Percentiles rank a stretch among this genome's conserved stretches.
These are phyloP conservation scores for Pocillopora verrucosa DNA, from an alignment of 64 coral and sea anemone genomes.

Conservation along the genomic window DNA sequence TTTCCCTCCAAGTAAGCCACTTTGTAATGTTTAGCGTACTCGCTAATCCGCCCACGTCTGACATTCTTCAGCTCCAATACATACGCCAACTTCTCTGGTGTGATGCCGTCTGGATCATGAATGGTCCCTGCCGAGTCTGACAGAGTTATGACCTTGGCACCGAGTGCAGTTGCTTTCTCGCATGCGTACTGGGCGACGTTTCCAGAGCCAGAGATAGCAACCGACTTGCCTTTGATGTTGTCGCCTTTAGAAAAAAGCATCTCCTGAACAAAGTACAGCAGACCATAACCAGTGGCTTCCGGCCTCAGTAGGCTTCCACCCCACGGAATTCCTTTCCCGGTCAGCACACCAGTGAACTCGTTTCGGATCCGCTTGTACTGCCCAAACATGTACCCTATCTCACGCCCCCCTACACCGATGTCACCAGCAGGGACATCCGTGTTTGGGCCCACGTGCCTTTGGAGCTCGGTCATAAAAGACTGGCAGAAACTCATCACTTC, in stretches of 20 bases:
- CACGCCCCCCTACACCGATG: constrained; percentile 88
- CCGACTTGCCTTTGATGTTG: constrained; percentile 68
- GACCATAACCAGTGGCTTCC: constrained; percentile 90
- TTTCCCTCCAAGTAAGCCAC: constrained; percentile 85
- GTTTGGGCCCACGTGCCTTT: constrained; percentile 81
- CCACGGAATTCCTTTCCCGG: constrained; percentile 82
- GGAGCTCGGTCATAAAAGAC: constrained; percentile 90
- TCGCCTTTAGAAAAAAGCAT: constrained; percentile 73
- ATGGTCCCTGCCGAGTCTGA: constrained; percentile 83
- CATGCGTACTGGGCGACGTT: constrained; percentile 82
- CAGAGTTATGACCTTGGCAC: constrained; percentile 78
- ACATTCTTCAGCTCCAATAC: constrained; percentile 87
- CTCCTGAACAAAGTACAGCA: constrained; percentile 86
- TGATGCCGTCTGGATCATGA: constrained; percentile 83
- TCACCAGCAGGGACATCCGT: constrained; percentile 90
- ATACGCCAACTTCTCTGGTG: constrained; percentile 67
- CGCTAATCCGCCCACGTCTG: constrained; percentile 79
- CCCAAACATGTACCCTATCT: constrained; percentile 88
- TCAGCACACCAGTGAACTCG: constrained; percentile 92
- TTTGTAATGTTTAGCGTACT: constrained; percentile 77
- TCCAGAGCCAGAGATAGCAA: constrained; percentile 84
- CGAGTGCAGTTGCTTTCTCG: constrained; percentile 75
- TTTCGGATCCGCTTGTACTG: constrained; percentile 91
- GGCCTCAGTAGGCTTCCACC: constrained; percentile 84
- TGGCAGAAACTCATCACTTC: constrained; percentile 97